Conservation (phyloP, 1,140 invertebrate species). For the Episyrphus balteatus region DNA sequence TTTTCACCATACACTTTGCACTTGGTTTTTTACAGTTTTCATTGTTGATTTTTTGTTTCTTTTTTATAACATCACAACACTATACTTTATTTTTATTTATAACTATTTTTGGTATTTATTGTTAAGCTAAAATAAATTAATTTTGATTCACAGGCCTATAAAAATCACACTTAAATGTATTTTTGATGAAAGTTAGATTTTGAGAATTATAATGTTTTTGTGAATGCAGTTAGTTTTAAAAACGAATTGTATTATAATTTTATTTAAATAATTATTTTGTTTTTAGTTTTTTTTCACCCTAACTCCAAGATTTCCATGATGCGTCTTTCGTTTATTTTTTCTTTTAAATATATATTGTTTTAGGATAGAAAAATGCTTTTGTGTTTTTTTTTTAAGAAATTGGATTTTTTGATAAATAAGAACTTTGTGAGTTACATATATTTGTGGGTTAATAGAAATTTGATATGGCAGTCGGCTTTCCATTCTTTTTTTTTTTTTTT, state of each 20-base stretch:
- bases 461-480: conserved; percentile 27
- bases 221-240: conserved; percentile 1
- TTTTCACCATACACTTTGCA: not conserved
- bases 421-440: conserved; percentile 5
- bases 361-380: conserved; percentile 1
- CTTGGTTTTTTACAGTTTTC: not conserved
- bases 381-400: conserved; percentile 7
- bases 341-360: conserved; percentile 3
- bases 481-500: not conserved
- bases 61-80: not conserved
- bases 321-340: not conserved
- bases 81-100: not conserved
- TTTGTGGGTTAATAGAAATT: conserved; percentile 20
- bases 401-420: conserved; percentile 4
- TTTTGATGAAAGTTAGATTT: conserved; percentile 13
- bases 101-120: not conserved
- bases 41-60: not conserved
- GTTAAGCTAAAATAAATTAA: not conserved
- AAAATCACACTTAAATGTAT: not conserved
- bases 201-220: conserved; percentile 8
- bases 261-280: conserved; percentile 1
- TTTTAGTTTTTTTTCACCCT: conserved; percentile 10
- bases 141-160: not conserved
- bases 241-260: conserved; percentile 1
- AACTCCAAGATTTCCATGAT: conserved; percentile 15